Base-by-base conservation (phyloP, 2,113 vertebrate genomes). In the Paramisgurnus dabryanus region DNA sequence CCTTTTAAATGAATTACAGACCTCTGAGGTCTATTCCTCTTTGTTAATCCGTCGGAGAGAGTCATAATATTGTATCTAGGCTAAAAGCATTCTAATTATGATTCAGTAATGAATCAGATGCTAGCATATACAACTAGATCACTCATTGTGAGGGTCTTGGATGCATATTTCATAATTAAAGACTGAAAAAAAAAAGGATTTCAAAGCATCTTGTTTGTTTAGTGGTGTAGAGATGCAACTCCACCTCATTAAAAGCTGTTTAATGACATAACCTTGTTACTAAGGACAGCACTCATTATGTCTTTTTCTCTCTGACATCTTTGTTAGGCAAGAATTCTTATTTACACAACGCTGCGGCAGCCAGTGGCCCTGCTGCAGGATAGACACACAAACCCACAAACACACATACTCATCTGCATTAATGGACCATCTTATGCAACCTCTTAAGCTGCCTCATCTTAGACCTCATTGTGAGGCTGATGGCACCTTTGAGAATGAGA, bases 121-220 rank as follows among this genome's bases (percentile, higher is more conserved):
- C 88, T 83, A 82, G 61, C 80, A 87, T 79, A 79, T 80, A 76
- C 83, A 80, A 89, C 82, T 86, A 88, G 87, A 83, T 83, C 86
- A 85, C 84, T 82, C 71, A 84, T 76, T 57, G 85, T 84, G 86
- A 88, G 87, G 82, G 58, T 22, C 87, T 88, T 88, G 86, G 86
- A 80, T 85, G 87, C 87, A 91, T 82, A 88, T 86, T 83, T 87
- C 86, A 90, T 88, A 88, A 90, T 91, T 89, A 88, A 87, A 85
- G 81, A 81, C 83, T 39, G 67, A 9, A 53, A 68, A 70, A 22
- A 22, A 4, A n/a, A 63, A 4, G 63, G 49, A 47, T 67, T 85
- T 64, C 6, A 41, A 78, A 71, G 41, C 66, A 49, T 75, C 61
- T 41, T 18, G 66, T 73, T 65, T 79, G 43, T 50, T 57, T 43